A percentile compares a stretch with the other conserved stretches of the same genome.
Conservation (phyloP, 1,140 invertebrate genomes). For the Wasmannia auropunctata region DNA sequence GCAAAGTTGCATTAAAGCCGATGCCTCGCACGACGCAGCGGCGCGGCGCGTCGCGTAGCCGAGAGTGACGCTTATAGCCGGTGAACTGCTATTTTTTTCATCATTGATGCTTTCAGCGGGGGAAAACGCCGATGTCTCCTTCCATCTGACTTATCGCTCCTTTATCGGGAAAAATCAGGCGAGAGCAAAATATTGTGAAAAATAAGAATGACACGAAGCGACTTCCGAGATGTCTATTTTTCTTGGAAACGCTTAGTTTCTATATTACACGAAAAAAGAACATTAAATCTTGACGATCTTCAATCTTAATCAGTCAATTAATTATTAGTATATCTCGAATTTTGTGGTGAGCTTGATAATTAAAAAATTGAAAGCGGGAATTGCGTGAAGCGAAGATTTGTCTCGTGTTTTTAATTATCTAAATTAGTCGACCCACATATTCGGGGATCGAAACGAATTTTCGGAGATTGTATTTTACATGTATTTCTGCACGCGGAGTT, state of each 20-base stretch:
- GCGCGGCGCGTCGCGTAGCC: background rate
- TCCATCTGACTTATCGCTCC: conserved; percentile 52
- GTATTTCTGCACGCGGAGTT: background rate
- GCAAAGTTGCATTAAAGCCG: conserved; percentile 46
- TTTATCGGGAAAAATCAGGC: conserved; percentile 47
- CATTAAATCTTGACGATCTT: background rate
- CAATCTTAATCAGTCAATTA: background rate
- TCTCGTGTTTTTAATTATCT: background rate
- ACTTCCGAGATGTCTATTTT: conserved; percentile 11
- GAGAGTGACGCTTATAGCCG: conserved; percentile 1
- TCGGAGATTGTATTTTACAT: background rate
- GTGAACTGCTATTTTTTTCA: conserved; percentile 25
- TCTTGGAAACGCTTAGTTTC: background rate
- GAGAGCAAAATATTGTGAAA: conserved; percentile 31
- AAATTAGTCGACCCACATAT: background rate
- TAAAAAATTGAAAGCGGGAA: background rate
- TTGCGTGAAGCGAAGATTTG: background rate
- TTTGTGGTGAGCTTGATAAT: background rate
- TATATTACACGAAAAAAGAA: background rate
- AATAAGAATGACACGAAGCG: background rate
- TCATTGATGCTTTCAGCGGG: conserved; percentile 37
- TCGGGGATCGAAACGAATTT: background rate
- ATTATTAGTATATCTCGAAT: background rate
- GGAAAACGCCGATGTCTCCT: conserved; percentile 13
- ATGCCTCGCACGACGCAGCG: conserved; percentile 19